A percentile compares a stretch with the other conserved stretches of the same genome.
Conservation (phyloP, 2,113 vertebrate genomes). For the Chionomys nivalis region DNA sequence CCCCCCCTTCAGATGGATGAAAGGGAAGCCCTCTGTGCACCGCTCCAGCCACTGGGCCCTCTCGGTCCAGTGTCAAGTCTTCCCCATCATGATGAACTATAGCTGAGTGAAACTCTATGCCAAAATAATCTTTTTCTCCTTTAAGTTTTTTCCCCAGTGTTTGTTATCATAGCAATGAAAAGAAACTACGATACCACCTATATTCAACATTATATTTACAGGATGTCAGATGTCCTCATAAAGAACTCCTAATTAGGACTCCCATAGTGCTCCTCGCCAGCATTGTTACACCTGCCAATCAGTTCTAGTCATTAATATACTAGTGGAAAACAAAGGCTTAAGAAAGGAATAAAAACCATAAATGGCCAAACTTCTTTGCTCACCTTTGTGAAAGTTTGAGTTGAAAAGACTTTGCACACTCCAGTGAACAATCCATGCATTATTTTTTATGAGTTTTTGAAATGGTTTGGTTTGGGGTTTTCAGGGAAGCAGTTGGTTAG, state of each 20-base stretch:
- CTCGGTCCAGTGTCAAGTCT: no score
- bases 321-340: slow-evolving; percentile 43
- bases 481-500: neutral
- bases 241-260: slow-evolving; percentile 1
- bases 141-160: neutral
- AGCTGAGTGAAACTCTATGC: neutral
- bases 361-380: slow-evolving; percentile 40
- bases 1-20: neutral
- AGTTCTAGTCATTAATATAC: slow-evolving; percentile 54
- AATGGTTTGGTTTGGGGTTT: slow-evolving; percentile 2
- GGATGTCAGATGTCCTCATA: slow-evolving; percentile 26
- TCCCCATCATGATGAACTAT: neutral
- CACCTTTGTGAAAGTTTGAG: slow-evolving; percentile 16
- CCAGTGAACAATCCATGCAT: slow-evolving; percentile 9
- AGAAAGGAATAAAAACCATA: neutral
- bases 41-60: no score
- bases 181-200: neutral
- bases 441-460: slow-evolving; percentile 8
- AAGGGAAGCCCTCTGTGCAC: neutral
- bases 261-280: neutral
- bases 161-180: neutral
- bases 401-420: slow-evolving; percentile 27
- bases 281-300: slow-evolving; percentile 29
- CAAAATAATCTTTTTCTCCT: neutral
- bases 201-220: slow-evolving; percentile 50